A percentile compares a stretch with the other conserved stretches of the same genome.
Conservation (phyloP, 2,888 invertebrate genomes). For the Melitaea athalia region DNA sequence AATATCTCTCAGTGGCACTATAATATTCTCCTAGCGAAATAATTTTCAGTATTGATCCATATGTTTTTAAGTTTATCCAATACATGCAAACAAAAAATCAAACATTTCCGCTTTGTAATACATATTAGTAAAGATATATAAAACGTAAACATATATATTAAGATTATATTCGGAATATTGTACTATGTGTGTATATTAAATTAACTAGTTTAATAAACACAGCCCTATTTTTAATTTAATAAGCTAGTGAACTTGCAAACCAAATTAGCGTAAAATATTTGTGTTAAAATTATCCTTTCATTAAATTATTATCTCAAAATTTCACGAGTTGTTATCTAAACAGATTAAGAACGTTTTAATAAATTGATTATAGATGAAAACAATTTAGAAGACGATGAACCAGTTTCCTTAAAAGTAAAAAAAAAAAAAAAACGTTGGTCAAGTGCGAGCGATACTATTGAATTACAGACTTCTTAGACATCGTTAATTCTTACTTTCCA, state of each 20-base stretch:
- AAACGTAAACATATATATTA: too few relatives aligned
- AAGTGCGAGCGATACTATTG: not conserved
- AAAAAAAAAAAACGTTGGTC: conserved; percentile 6
- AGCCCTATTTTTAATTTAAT: not conserved
- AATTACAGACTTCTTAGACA: not conserved
- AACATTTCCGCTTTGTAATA: too few relatives aligned
- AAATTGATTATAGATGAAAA: conserved; percentile 16
- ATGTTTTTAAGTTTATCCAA: too few relatives aligned
- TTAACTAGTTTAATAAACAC: not conserved
- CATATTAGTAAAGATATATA: too few relatives aligned
- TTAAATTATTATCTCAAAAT: not conserved
- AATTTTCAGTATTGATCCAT: too few relatives aligned
- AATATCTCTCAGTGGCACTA: too few relatives aligned
- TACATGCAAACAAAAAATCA: not conserved
- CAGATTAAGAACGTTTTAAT: not conserved
- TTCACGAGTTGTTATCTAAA: not conserved
- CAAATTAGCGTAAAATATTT: not conserved
- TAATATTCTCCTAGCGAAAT: too few relatives aligned
- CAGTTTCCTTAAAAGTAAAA: conserved; percentile 11
- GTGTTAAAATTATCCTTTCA: not conserved
- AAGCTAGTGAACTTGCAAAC: not conserved
- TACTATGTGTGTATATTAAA: not conserved
- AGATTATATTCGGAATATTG: too few relatives aligned
- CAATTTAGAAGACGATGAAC: conserved; percentile 8
- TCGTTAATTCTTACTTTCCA: too few relatives aligned